phyloP scores from a whole-genome alignment of 1,140 invertebrate species.

The Heliothis subflexa region DNA sequence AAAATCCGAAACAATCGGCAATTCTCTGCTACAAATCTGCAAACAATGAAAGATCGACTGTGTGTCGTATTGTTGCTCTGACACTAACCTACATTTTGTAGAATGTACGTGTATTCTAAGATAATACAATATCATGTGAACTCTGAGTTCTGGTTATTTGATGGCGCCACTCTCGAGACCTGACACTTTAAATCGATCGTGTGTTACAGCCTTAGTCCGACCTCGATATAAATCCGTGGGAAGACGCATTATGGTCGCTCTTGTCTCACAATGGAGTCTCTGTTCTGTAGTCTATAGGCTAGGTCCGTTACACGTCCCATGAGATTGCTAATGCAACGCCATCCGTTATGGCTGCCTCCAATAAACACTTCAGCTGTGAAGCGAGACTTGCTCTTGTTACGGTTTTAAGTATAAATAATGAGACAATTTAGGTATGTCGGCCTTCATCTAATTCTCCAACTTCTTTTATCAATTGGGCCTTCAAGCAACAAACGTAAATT shows the following conservation, averaged over 20 bases:
- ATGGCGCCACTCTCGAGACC: neutral
- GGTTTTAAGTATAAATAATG: constrained; percentile 5
- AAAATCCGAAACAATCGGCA: constrained; percentile 15
- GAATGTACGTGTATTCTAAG: too few relatives aligned
- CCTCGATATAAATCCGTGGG: constrained; percentile 65
- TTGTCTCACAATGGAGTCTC: constrained; percentile 52
- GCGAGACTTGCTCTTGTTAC: constrained; percentile 6
- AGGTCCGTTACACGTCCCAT: constrained; percentile 59
- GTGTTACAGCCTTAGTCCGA: constrained; percentile 40
- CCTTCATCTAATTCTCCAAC: neutral
- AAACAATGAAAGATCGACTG: constrained; percentile 20
- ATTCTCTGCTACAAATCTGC: constrained; percentile 15
- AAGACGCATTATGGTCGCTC: constrained; percentile 57
- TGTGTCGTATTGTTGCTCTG: constrained; percentile 16
- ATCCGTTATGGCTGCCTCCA: constrained; percentile 55
- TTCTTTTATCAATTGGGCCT: neutral
- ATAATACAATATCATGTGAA: constrained; percentile 26
- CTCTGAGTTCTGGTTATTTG: constrained; percentile 12
- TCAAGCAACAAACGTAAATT: neutral
- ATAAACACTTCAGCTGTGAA: constrained; percentile 39
- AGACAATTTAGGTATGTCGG: neutral
- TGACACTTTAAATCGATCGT: constrained; percentile 36
- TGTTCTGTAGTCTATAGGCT: constrained; percentile 31
- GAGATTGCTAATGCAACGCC: constrained; percentile 58
- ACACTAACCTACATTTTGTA: constrained; percentile 25